Base-by-base conservation (phyloP, 1,140 invertebrate species). In the Homarus americanus region DNA sequence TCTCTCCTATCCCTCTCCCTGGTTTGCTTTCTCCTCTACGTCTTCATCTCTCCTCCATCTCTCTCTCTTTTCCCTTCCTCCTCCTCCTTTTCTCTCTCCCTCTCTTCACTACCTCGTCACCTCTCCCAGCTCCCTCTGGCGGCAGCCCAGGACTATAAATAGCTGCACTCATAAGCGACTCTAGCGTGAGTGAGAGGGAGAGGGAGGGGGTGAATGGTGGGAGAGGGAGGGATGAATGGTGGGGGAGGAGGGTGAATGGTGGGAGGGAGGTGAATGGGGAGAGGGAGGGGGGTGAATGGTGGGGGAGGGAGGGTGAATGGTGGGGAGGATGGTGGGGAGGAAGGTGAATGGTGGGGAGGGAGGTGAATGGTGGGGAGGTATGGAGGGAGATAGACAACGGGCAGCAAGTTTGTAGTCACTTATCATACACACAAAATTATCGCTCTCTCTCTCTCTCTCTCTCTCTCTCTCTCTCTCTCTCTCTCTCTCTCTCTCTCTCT, bases 391-490 rank as follows among this genome's bases (percentile, higher is more conserved):
- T n/a, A n/a, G 15, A 58, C 53, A 58, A 58, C 53, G 17, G 53
- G 17, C 53, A 58, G 53, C 53, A 58, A 58, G 17, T 20, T 58
- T 58, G 53, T 58, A 58, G 53, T 58, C 53, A 20, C 53, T 58
- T 58, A 58, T 58, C 53, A 58, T 15, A 36, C 73, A 36, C 73
- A 10, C 73, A 20, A 28, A 36, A 28, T 36, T 17, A 36, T 58
- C 58, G 38, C 58, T 28, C 80, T 41, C n/a, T 12, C 80, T 28
- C 80, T n/a, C 58, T 40, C 80, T 58, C 80, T 69, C 58, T 34
- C 58, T 58, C 44, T 69, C 80, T 58, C 44, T 69, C 80, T 58
- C 80, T 69, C 44, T 53, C 53, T 82, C 49, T 63, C 79, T 58
- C 53, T 32, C 44, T 63, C 53, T 32, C 53, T 17, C 80, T 63